Percentiles rank a stretch among this genome's conserved stretches.
These are phyloP conservation scores for Artemia sinica DNA, from an alignment of 2,888 invertebrate species.

Conservation along the genomic window DNA sequence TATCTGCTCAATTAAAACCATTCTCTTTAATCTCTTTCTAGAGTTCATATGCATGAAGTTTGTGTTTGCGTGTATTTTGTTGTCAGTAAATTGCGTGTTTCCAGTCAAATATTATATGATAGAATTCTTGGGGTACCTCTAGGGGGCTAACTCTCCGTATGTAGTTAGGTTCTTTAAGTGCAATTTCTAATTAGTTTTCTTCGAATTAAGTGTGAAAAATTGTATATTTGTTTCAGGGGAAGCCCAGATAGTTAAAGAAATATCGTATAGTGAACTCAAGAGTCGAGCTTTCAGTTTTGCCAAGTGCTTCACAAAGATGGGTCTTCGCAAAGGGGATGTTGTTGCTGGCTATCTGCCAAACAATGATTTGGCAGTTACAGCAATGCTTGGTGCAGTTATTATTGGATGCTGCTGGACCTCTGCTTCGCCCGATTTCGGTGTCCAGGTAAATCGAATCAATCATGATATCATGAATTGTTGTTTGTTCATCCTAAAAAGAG, in stretches of 20 bases:
- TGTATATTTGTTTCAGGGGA: neutral
- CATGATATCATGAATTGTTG: too few relatives aligned
- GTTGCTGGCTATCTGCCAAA: slow-evolving; percentile 39
- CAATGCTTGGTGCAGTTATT: slow-evolving; percentile 37
- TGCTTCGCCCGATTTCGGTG: slow-evolving; percentile 38
- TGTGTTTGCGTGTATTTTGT: too few relatives aligned
- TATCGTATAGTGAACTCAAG: neutral
- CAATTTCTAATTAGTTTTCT: too few relatives aligned
- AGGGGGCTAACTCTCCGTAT: too few relatives aligned
- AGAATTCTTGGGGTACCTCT: too few relatives aligned
- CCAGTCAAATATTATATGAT: too few relatives aligned
- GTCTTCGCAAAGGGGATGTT: slow-evolving; percentile 33
- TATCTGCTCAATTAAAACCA: too few relatives aligned
- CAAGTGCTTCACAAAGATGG: slow-evolving; percentile 31
- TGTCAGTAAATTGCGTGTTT: too few relatives aligned
- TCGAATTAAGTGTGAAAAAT: neutral
- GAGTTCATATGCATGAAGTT: too few relatives aligned
- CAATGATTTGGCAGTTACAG: slow-evolving; percentile 35
- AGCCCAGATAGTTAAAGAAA: neutral
- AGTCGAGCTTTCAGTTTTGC: slow-evolving; percentile 29
- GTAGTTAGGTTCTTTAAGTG: too few relatives aligned
- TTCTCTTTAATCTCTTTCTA: too few relatives aligned
- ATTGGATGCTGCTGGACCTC: slow-evolving; percentile 39
- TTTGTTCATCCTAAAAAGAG: too few relatives aligned
- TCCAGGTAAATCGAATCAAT: slow-evolving; percentile 26